Conservation (phyloP, 2,113 vertebrate species). For the Eublepharis macularius region DNA sequence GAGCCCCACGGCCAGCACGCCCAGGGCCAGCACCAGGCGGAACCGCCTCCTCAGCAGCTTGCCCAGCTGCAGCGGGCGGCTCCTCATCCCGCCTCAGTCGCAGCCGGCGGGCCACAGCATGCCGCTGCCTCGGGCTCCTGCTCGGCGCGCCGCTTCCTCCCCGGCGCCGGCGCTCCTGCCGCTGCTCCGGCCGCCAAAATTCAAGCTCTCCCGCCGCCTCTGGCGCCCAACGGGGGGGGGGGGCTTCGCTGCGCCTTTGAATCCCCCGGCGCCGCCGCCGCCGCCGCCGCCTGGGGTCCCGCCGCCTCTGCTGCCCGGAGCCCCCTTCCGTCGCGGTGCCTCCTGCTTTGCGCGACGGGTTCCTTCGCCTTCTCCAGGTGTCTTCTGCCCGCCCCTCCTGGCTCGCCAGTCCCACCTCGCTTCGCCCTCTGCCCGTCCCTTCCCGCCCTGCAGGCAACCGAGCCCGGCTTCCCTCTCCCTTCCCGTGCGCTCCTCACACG, state of each 20-base stretch:
- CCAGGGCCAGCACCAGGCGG: conserved; percentile 66
- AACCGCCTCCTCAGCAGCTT: conserved; percentile 68
- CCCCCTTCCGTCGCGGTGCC: not conserved
- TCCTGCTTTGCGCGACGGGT: not conserved
- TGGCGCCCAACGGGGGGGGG: not conserved
- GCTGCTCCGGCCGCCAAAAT: conserved; percentile 12
- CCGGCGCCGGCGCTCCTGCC: not conserved
- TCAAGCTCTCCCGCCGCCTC: not conserved
- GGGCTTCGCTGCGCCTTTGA: not conserved
- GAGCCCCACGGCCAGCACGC: conserved; percentile 64
- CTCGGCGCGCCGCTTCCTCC: not conserved
- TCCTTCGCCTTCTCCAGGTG: not conserved
- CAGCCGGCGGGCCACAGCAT: not conserved
- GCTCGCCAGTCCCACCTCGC: not conserved
- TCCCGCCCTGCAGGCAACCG: not conserved
- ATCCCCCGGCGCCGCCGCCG: conserved; percentile 20
- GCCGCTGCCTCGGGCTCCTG: not conserved
- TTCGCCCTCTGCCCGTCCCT: not conserved
- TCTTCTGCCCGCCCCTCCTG: conserved; percentile 3
- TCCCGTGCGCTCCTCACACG: not conserved
- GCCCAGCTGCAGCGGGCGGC: conserved; percentile 59
- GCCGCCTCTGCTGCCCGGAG: not conserved
- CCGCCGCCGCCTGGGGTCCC: not conserved
- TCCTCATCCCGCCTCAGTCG: conserved; percentile 44
- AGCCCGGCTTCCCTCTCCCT: not conserved